Percentiles rank a stretch among this genome's conserved stretches.
Conservation (phyloP, 2,113 vertebrate species). For the Phyllostomus hastatus region DNA sequence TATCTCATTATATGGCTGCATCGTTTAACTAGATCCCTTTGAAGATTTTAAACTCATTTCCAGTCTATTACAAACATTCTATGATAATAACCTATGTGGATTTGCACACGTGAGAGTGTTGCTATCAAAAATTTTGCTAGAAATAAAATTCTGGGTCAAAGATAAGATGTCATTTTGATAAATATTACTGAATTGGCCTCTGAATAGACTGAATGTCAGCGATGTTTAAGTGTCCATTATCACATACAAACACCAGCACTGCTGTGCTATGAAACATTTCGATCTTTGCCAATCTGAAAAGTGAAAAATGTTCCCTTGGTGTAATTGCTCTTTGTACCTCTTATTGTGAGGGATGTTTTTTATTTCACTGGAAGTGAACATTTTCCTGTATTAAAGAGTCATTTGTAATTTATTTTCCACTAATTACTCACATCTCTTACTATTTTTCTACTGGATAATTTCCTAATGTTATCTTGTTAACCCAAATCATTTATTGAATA, state of each 20-base stretch:
- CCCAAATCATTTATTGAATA: not conserved
- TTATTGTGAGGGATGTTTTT: not conserved
- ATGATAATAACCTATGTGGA: not conserved
- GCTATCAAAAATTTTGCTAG: not conserved
- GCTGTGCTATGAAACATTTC: not conserved
- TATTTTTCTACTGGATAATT: not conserved
- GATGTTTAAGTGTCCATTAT: not conserved
- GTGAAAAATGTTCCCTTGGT: not conserved
- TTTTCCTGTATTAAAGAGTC: not conserved
- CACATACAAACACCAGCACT: not conserved
- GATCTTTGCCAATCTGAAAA: not conserved
- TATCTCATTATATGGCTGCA: not conserved
- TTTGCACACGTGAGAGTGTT: not conserved
- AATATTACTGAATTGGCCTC: not conserved
- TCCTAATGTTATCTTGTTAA: not conserved
- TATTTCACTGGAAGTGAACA: not conserved
- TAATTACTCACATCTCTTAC: not conserved
- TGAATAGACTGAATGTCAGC: not conserved
- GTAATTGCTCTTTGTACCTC: not conserved
- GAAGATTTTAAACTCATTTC: not conserved
- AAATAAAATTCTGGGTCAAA: not conserved
- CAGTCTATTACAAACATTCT: not conserved
- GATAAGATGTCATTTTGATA: not conserved
- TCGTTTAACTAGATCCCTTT: not conserved
- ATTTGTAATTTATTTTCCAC: slow-evolving; percentile 8